Evolutionary conservation across 2,888 invertebrate species (phyloP), one percentile per base, ranked within the genome.

Genomic region (Pimpla rufipes): DNA sequence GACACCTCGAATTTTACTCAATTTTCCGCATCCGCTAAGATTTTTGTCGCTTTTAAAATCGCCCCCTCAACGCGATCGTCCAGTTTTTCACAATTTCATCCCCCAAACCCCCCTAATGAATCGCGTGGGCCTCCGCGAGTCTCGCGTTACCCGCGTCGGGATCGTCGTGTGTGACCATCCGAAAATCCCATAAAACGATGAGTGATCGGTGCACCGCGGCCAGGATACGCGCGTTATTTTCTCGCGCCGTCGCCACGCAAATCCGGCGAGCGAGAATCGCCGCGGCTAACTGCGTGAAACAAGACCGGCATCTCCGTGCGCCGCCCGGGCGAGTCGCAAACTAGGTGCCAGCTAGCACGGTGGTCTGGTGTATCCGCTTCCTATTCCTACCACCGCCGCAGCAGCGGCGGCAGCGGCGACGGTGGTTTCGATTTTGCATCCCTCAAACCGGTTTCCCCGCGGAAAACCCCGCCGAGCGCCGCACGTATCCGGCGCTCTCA

Each of bases 361-460:
- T 29, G n/a, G 29, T 29, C 29, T 2, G 29, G 29, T 29, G 73
- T 77, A 50, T 73, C 76, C 62, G 52, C 76, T 83, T 76, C 57
- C 59, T 66, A 76, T 29, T 29, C 76, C 45, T 79, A 29, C 45
- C 45, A 45, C 45, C 45, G n/a, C 23, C n/a, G 52, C 62, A 35
- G 57, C 67, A 35, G 73, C 77, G 73, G 79, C 73, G 83, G 85
- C 81, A 85, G 79, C 85, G 88, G 87, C 88, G 87, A 88, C 88
- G 85, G 82, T 80, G 85, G 87, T 88, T 90, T 89, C 88, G 90
- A 91, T 90, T 91, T 90, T 88, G 86, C 89, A 88, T 89, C 86
- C 87, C 84, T 91, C 89, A 89, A 88, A 79, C 52, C 64, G 35
- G 37, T 64, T 68, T 64, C 37, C 40, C 67, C 6, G 10, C 64